Evolutionary conservation across 2,113 vertebrate species (phyloP).

Genomic region (Triplophysa tibetana): DNA sequence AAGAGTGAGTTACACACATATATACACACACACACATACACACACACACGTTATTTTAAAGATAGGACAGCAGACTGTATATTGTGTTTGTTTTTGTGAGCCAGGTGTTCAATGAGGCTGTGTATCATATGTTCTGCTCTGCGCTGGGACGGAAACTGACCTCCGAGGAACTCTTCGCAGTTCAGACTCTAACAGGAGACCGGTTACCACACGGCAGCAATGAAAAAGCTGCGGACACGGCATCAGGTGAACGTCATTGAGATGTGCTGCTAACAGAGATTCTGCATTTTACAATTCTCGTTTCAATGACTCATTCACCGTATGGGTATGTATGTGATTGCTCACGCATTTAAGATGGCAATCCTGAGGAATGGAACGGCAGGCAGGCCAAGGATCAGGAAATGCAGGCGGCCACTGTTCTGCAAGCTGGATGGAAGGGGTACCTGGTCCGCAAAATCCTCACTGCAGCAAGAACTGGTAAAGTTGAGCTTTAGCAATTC

Average conservation of each 20-base stretch:
- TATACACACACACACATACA: too few species aligned
- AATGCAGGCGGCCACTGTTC: constrained; percentile 64
- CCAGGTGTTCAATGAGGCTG: constrained; percentile 81
- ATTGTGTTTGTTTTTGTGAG: constrained; percentile 42
- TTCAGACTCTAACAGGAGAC: constrained; percentile 76
- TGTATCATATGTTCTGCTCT: constrained; percentile 79
- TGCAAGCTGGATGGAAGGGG: constrained; percentile 70
- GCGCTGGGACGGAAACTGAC: constrained; percentile 65
- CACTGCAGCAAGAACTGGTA: constrained; percentile 72
- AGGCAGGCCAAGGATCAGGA: constrained; percentile 67
- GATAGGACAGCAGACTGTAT: neutral
- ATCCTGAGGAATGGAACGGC: constrained; percentile 62
- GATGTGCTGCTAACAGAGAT: constrained; percentile 22
- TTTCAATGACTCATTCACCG: neutral
- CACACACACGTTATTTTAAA: neutral
- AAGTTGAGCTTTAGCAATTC: neutral
- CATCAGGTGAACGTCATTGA: constrained; percentile 17
- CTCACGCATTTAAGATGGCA: constrained; percentile 43
- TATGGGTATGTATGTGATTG: constrained; percentile 27
- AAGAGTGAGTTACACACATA: constrained; percentile 45
- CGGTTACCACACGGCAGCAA: constrained; percentile 38
- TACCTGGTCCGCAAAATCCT: constrained; percentile 61
- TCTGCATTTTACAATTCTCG: neutral
- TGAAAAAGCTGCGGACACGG: constrained; percentile 4
- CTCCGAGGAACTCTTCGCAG: constrained; percentile 75